These are phyloP conservation scores for Colostygia pectinataria DNA, from an alignment of 2,888 invertebrate genomes.

Conservation along the genomic window DNA sequence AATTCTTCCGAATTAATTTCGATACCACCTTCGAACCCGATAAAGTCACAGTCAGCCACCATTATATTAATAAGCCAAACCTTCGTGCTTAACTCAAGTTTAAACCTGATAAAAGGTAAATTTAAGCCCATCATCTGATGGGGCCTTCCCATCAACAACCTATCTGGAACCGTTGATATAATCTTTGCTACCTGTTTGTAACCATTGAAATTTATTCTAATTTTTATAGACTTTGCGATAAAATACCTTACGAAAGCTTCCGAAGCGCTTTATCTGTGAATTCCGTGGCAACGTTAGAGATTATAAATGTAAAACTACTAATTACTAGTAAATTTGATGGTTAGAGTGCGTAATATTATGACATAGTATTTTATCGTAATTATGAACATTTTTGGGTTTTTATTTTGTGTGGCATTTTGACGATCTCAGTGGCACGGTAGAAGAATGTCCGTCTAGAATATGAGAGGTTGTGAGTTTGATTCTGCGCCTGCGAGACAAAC, in stretches of 20 bases:
- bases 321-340: not conserved
- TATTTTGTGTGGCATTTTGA: too few species aligned
- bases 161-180: constrained; percentile 10
- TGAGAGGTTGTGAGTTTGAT: too few species aligned
- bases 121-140: not conserved
- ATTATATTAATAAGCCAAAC: too few species aligned
- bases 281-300: not conserved
- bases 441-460: too few species aligned
- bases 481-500: too few species aligned
- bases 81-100: too few species aligned
- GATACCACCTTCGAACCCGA: too few species aligned
- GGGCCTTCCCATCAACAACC: not conserved
- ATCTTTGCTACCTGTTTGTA: constrained; percentile 20
- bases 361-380: too few species aligned
- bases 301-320: constrained; percentile 9
- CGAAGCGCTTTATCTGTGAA: constrained; percentile 2
- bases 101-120: too few species aligned
- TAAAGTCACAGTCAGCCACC: too few species aligned
- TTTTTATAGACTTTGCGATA: constrained; percentile 17
- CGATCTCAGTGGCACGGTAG: too few species aligned
- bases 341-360: constrained; percentile 1
- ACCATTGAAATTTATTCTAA: constrained; percentile 17
- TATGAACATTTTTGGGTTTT: not conserved
- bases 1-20: too few species aligned
- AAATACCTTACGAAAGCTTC: constrained; percentile 10